Conservation (phyloP, 2,113 vertebrate species). For the Chaenogobius annularis region DNA sequence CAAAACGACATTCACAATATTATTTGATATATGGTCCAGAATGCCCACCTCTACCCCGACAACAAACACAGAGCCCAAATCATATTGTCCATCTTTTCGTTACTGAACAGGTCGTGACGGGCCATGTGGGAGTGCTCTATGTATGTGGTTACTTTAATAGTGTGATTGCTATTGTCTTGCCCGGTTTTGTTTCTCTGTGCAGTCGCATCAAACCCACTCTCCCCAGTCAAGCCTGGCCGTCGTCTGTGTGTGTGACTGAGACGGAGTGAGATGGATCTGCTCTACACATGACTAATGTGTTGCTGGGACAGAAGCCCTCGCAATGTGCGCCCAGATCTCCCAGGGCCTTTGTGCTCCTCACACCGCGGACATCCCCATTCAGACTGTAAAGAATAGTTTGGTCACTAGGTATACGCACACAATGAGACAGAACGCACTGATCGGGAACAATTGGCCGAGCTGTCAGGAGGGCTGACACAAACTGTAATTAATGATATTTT, state of each 20-base stretch:
- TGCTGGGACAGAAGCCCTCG: slow-evolving; percentile 81
- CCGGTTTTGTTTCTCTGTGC: slow-evolving; percentile 24
- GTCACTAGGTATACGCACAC: slow-evolving; percentile 83
- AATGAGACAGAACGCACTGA: slow-evolving; percentile 79
- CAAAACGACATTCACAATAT: no score
- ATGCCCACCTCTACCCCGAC: no score
- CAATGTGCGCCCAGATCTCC: slow-evolving; percentile 76
- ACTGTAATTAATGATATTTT: slow-evolving; percentile 95
- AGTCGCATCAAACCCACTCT: slow-evolving; percentile 42
- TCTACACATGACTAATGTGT: slow-evolving; percentile 69
- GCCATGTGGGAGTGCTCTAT: neutral
- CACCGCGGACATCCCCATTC: slow-evolving; percentile 81
- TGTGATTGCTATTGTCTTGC: neutral
- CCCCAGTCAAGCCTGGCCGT: slow-evolving; percentile 34
- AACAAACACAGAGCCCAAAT: no score
- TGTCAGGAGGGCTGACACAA: slow-evolving; percentile 87
- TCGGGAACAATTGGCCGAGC: slow-evolving; percentile 79
- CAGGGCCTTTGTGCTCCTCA: slow-evolving; percentile 72
- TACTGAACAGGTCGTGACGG: no score
- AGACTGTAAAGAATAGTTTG: slow-evolving; percentile 86
- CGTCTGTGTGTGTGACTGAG: slow-evolving; percentile 49
- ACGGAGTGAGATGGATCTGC: slow-evolving; percentile 55
- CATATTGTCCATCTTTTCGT: no score
- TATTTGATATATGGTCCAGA: no score
- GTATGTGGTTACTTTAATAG: slow-evolving; percentile 11